These are phyloP conservation scores for Turnix velox DNA, from an alignment of 2,113 vertebrate genomes.

Conservation along the genomic window DNA sequence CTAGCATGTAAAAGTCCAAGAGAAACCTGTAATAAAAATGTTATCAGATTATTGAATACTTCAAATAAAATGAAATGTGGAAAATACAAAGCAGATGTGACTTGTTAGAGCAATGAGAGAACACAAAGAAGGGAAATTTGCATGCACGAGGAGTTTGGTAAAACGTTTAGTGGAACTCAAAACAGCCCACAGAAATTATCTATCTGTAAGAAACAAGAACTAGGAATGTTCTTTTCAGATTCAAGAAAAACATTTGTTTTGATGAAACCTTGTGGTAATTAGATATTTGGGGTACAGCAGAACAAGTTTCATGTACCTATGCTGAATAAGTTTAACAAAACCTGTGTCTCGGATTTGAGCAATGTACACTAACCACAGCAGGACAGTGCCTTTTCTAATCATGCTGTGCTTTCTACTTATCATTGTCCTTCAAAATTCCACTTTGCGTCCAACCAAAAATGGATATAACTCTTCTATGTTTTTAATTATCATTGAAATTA, in stretches of 20 bases:
- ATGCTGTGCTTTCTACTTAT: neutral
- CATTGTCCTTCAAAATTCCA: neutral
- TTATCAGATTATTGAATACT: neutral
- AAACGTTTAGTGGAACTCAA: neutral
- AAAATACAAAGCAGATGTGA: neutral
- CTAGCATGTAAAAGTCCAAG: slow-evolving; percentile 77
- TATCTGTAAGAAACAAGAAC: neutral
- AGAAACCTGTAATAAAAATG: slow-evolving; percentile 69
- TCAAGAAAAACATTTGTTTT: neutral
- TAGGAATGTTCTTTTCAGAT: neutral
- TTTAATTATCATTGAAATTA: neutral
- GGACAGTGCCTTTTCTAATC: neutral
- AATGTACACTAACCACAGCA: neutral
- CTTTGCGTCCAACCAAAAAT: neutral
- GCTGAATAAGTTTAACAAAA: neutral
- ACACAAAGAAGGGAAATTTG: neutral
- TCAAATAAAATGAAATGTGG: neutral
- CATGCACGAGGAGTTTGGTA: neutral
- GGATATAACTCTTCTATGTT: neutral
- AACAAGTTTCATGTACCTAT: neutral
- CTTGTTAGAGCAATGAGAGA: neutral
- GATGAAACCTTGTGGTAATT: neutral
- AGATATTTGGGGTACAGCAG: neutral
- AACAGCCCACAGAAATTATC: neutral
- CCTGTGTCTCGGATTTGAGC: neutral